phyloP scores from a whole-genome alignment of 2,797 vertebrate species.

The Apogon talboti region DNA sequence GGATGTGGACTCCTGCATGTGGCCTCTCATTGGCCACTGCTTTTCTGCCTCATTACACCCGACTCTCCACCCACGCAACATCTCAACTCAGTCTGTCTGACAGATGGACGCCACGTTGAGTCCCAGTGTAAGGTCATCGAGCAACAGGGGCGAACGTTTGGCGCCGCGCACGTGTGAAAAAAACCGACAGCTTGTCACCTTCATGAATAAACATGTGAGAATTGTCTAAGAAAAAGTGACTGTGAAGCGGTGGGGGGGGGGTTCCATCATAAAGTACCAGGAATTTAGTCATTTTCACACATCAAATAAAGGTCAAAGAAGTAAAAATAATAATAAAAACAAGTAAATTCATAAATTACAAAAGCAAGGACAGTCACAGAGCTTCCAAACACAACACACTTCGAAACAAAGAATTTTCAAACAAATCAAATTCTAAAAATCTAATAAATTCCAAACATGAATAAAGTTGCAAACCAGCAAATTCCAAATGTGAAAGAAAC shows the following conservation, averaged over 20 bases:
- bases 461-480: no score
- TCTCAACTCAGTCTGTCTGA: conserved; percentile 31
- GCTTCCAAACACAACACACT: no score
- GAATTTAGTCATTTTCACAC: no score
- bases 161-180: not conserved
- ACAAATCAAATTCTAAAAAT: no score
- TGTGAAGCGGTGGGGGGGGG: not conserved
- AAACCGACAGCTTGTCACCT: not conserved
- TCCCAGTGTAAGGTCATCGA: conserved; percentile 23
- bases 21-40: conserved; percentile 13
- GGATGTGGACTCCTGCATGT: conserved; percentile 23
- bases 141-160: not conserved
- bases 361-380: no score
- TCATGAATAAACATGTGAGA: not conserved
- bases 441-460: no score
- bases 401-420: no score
- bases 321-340: no score
- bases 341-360: no score
- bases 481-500: no score
- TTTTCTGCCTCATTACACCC: conserved; percentile 46
- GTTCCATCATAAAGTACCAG: no score
- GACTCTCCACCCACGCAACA: conserved; percentile 5
- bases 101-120: conserved; percentile 23
- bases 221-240: not conserved
- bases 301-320: no score